These are phyloP conservation scores for Vollenhovia emeryi DNA, from an alignment of 1,140 invertebrate genomes.

Conservation along the genomic window DNA sequence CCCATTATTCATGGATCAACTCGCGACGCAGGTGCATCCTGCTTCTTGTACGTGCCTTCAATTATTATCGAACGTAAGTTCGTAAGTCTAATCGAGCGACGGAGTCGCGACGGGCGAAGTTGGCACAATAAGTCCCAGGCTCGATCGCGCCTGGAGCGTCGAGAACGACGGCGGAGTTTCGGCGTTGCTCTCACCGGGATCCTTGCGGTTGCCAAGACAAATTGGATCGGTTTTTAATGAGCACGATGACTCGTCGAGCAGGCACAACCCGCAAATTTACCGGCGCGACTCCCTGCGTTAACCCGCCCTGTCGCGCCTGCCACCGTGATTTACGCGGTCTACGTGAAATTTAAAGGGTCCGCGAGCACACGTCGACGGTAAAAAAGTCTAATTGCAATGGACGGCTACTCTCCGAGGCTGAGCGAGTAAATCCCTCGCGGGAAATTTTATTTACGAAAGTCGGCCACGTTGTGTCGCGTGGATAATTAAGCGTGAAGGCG, in stretches of 20 bases:
- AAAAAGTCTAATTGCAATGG: constrained; percentile 55
- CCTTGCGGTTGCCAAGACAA: constrained; percentile 56
- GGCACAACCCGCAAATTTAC: constrained; percentile 35
- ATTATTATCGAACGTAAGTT: constrained; percentile 61
- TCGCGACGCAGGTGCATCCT: constrained; percentile 41
- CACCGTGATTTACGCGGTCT: constrained; percentile 51
- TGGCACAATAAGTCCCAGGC: constrained; percentile 52
- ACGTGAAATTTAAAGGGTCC: constrained; percentile 63
- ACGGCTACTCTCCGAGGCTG: constrained; percentile 34
- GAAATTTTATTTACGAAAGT: constrained; percentile 54
- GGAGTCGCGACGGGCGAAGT: constrained; percentile 34
- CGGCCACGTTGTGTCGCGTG: constrained; percentile 43
- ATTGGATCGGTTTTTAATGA: constrained; percentile 73
- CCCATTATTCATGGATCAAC: neutral
- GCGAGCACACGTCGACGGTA: constrained; percentile 27
- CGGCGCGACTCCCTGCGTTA: neutral
- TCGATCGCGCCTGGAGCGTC: constrained; percentile 32
- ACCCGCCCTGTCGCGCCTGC: neutral
- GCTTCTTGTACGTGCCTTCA: constrained; percentile 23
- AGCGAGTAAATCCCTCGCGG: constrained; percentile 46
- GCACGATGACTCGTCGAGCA: constrained; percentile 51
- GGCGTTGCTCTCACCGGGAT: constrained; percentile 11
- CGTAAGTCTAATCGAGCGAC: constrained; percentile 63
- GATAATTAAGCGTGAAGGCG: constrained; percentile 54
- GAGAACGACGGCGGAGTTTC: constrained; percentile 51